These are phyloP conservation scores for Therioaphis trifolii DNA, from an alignment of 2,888 invertebrate species.

Conservation along the genomic window DNA sequence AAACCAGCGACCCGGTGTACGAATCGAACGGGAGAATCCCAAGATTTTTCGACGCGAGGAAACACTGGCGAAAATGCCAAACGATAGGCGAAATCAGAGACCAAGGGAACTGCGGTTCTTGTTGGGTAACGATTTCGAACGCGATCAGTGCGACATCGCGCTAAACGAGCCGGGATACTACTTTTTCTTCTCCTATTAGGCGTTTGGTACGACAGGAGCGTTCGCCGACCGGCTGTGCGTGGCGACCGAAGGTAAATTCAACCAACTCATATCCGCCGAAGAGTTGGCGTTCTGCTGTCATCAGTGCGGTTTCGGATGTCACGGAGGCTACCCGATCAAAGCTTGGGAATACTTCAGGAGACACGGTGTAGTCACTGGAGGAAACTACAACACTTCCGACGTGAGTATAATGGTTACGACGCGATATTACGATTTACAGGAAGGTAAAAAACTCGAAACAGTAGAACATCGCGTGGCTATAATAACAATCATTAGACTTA, in stretches of 20 bases:
- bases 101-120: constrained; percentile 92
- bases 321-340: constrained; percentile 29
- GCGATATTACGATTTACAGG: too few species aligned
- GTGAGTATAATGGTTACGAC: constrained; percentile 14
- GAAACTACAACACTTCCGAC: constrained; percentile 24
- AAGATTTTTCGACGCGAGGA: constrained; percentile 79
- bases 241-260: constrained; percentile 33
- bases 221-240: constrained; percentile 54
- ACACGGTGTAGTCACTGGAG: constrained; percentile 50
- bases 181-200: neutral
- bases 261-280: constrained; percentile 43
- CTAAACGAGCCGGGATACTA: neutral
- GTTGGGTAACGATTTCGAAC: constrained; percentile 74
- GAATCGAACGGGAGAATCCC: neutral
- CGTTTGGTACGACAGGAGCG: constrained; percentile 27
- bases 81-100: constrained; percentile 84
- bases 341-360: constrained; percentile 39
- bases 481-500: too few species aligned
- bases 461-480: too few species aligned
- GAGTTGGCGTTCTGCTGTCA: constrained; percentile 38
- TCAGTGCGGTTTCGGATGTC: constrained; percentile 32
- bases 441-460: too few species aligned
- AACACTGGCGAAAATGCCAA: constrained; percentile 85
- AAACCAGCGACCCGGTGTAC: neutral
- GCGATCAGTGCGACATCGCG: neutral